Base-by-base conservation (phyloP, 2,113 vertebrate genomes). In the Bombycilla garrulus region DNA sequence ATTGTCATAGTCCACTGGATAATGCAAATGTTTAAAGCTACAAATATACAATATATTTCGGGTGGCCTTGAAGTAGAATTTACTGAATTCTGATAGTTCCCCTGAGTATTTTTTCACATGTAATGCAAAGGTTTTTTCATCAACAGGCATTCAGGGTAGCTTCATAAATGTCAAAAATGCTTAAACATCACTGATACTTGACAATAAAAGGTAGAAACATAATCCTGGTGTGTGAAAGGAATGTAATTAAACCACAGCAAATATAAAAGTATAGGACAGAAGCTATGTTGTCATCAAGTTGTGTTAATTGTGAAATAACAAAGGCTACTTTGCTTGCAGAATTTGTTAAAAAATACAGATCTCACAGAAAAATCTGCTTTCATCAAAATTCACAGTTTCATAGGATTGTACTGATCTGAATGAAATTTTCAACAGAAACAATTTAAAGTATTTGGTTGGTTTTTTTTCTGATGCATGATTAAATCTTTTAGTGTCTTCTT, bases 111-210 rank as follows among this genome's bases (percentile, higher is more conserved):
- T 79, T 90, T 87, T 72, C 91, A 74, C 25, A 38, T 18, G 12
- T 24, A 86, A 56, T 86, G 40, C 21, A 88, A 90, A 81, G 51
- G 22, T 65, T 81, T 90, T 91, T 89, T 70, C 92, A 66, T 76
- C 65, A 96, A 82, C 38, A 87, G 56, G 50, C 54, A 53, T 88
- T 77, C 61, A 80, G 21, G 14, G 12, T n/a, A 88, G 50, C 57
- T 84, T 88, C 67, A 82, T 45, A 90, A 90, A 91, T 67, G 50
- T 79, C 80, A 88, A 81, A 40, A 97, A 88, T 36, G 8, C 14
- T 88, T 88, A 93, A 94, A 50, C 24, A 65, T 66, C 36, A 56
- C 33, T 31, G 26, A 70, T 72, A 86, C 42, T 78, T 93, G 69
- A 88, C 67, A 94, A 81, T 47, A 64, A 33, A 65, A 81, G 36